A percentile compares a stretch with the other conserved stretches of the same genome.
Conservation (phyloP, 2,888 invertebrate genomes). For the Drosophila longiperda region DNA sequence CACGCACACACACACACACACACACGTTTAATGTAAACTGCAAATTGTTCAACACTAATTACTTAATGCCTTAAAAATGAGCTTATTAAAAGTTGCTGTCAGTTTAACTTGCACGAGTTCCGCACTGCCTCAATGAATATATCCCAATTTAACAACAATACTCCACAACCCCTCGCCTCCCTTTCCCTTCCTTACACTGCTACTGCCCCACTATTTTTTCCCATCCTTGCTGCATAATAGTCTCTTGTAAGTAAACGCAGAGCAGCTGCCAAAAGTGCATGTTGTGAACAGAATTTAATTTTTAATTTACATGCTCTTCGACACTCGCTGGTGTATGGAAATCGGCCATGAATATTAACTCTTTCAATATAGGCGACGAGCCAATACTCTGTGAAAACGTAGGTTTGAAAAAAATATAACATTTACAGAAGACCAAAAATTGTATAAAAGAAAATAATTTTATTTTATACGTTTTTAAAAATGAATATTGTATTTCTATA, state of each 20-base stretch:
- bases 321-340: conserved; percentile 22
- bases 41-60: conserved; percentile 70
- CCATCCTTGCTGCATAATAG: conserved; percentile 32
- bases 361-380: neutral
- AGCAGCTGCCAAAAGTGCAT: conserved; percentile 61
- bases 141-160: conserved; percentile 8
- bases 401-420: neutral
- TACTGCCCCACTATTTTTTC: neutral
- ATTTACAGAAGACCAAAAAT: neutral
- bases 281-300: conserved; percentile 73
- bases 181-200: rapidly evolving
- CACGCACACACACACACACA: neutral
- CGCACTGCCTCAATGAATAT: conserved; percentile 34
- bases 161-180: neutral
- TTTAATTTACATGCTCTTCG: conserved; percentile 67
- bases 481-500: too few species aligned
- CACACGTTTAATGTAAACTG: conserved; percentile 14
- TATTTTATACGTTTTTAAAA: too few species aligned
- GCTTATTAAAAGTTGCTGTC: conserved; percentile 57
- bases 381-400: conserved; percentile 7
- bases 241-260: conserved; percentile 51
- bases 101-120: conserved; percentile 55
- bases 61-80: conserved; percentile 76
- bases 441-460: neutral
- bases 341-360: neutral